Percentiles rank a stretch among this genome's conserved stretches.
These are phyloP conservation scores for Drosophila villosipedis DNA, from an alignment of 2,888 invertebrate genomes.

Conservation along the genomic window DNA sequence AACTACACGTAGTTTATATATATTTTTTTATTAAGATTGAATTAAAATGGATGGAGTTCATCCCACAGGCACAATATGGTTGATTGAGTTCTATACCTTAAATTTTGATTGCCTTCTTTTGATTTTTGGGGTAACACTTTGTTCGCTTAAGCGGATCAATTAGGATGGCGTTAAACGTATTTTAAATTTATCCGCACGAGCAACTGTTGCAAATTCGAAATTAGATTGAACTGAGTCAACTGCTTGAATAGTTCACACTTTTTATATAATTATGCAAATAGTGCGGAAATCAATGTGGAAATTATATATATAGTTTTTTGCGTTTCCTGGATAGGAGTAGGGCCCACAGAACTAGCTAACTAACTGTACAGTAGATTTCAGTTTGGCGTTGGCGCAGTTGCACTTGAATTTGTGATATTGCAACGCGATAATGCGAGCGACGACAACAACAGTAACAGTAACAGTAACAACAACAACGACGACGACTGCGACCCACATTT, in stretches of 20 bases:
- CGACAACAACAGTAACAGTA: constrained; percentile 4
- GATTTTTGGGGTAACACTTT: constrained; percentile 37
- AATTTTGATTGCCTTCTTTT: neutral
- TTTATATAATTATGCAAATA: constrained; percentile 44
- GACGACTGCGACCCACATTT: constrained; percentile 75
- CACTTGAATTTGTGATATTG: constrained; percentile 57
- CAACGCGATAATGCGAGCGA: constrained; percentile 28
- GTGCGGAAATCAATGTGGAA: constrained; percentile 52
- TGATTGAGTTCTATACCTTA: constrained; percentile 23
- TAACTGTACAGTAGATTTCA: constrained; percentile 11
- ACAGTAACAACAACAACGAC: constrained; percentile 8
- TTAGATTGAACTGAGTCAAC: constrained; percentile 26
- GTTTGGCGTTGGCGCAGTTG: constrained; percentile 59
- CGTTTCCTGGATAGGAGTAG: constrained; percentile 57
- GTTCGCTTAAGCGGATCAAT: constrained; percentile 46
- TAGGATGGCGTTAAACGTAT: constrained; percentile 10
- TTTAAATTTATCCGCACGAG: constrained; percentile 64
- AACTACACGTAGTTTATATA: neutral
- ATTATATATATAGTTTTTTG: constrained; percentile 14
- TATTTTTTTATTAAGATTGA: too few relatives aligned
- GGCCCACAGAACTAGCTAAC: constrained; percentile 52
- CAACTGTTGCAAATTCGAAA: constrained; percentile 62
- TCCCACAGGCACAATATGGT: neutral
- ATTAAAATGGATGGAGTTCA: neutral
- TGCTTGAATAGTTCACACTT: constrained; percentile 26